phyloP scores from a whole-genome alignment of 2,113 vertebrate genomes.

The Lucifuga dentata region DNA sequence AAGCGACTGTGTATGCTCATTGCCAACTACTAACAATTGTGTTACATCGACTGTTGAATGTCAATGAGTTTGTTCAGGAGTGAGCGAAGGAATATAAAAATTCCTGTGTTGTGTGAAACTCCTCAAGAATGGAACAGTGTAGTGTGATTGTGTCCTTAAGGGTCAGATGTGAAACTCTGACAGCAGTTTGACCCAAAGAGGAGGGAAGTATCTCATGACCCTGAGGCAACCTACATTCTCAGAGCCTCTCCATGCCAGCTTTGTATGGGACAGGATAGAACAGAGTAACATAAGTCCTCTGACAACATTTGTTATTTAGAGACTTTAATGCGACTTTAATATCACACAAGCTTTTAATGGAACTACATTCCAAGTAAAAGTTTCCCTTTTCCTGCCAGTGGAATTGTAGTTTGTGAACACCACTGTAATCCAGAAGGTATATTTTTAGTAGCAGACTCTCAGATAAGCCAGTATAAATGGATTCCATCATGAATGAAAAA shows the following conservation, averaged over 20 bases:
- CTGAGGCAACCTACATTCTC: constrained; percentile 46
- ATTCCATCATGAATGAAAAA: constrained; percentile 10
- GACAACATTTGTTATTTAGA: constrained; percentile 61
- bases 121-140: constrained; percentile 46
- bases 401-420: neutral
- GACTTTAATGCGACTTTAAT: constrained; percentile 57
- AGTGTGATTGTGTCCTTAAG: constrained; percentile 33
- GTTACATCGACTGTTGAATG: constrained; percentile 28
- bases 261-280: constrained; percentile 57
- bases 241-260: constrained; percentile 47
- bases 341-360: constrained; percentile 32
- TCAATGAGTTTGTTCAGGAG: constrained; percentile 1
- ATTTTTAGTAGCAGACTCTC: neutral
- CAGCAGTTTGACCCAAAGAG: constrained; percentile 43
- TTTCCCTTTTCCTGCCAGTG: neutral
- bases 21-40: constrained; percentile 6
- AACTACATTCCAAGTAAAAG: neutral
- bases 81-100: constrained; percentile 20
- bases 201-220: constrained; percentile 61
- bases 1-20: constrained; percentile 56
- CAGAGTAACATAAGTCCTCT: constrained; percentile 52
- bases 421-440: neutral
- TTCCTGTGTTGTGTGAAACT: constrained; percentile 44
- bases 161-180: constrained; percentile 66
- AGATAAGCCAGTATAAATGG: neutral